Conservation (phyloP, 2,113 vertebrate genomes). For the Asarcornis scutulata region DNA sequence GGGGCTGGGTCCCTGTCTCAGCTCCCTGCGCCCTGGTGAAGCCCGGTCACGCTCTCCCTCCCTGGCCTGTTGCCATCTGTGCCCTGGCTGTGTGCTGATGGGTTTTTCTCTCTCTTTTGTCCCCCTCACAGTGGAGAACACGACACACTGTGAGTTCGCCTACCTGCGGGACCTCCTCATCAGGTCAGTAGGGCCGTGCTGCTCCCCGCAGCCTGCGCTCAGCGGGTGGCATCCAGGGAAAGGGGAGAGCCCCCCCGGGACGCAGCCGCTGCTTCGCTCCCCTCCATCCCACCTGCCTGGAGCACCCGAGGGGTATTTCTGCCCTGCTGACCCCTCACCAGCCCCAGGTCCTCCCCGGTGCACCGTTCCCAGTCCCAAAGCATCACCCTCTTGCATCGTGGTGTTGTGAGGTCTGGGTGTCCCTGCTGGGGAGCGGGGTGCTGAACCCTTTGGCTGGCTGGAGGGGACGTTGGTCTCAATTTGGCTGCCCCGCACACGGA, state of each 20-base stretch:
- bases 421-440: not conserved
- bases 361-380: fast-evolving
- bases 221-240: not conserved
- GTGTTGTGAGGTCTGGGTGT: fast-evolving
- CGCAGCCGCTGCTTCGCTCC: not conserved
- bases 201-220: not conserved
- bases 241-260: not conserved
- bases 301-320: not conserved
- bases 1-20: not conserved
- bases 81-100: fast-evolving
- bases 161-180: constrained; percentile 97
- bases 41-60: not conserved
- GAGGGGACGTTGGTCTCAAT: not conserved
- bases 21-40: fast-evolving
- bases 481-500: fast-evolving
- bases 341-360: not conserved
- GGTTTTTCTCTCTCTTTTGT: not conserved
- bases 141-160: constrained; percentile 96
- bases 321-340: not conserved
- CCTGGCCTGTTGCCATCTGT: fast-evolving
- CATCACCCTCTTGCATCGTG: fast-evolving
- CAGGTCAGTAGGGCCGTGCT: constrained; percentile 80
- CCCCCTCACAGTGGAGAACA: constrained; percentile 89
- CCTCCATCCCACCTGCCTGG: not conserved
- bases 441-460: not conserved